These are phyloP conservation scores for Sebastes glaucus DNA, from an alignment of 2,797 vertebrate genomes.

Conservation along the genomic window DNA sequence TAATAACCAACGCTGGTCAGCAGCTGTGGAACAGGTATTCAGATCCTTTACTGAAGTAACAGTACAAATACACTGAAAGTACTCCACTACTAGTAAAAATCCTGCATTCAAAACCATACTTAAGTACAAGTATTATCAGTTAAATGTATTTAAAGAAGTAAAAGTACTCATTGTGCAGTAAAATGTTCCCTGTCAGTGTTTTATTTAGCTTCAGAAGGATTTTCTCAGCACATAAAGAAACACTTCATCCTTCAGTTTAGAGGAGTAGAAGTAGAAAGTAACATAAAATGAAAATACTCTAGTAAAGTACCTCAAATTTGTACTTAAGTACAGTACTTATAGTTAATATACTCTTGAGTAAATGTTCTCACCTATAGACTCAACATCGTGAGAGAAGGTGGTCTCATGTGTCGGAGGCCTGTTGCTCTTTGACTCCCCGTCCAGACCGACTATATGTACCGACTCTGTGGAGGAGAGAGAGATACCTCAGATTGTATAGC, in stretches of 20 bases:
- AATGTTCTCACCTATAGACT: conserved; percentile 86
- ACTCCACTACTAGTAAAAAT: background rate
- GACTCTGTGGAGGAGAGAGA: conserved; percentile 69
- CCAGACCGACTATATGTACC: conserved; percentile 83
- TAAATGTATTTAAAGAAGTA: too few species aligned
- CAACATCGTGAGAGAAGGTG: conserved; percentile 81
- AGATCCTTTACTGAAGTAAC: background rate
- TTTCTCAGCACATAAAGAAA: background rate
- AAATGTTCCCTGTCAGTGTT: too few species aligned
- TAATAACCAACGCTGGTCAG: accelerated
- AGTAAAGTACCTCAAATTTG: background rate
- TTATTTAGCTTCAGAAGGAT: background rate
- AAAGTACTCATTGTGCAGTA: too few species aligned
- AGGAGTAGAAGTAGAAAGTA: background rate
- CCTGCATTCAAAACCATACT: background rate
- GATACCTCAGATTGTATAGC: background rate
- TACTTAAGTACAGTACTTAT: background rate
- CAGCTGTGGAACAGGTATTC: background rate
- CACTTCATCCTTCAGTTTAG: background rate
- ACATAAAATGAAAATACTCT: background rate
- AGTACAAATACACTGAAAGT: too few species aligned
- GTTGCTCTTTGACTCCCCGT: conserved; percentile 76
- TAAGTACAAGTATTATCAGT: too few species aligned
- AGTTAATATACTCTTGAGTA: background rate
- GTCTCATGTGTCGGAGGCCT: conserved; percentile 67